phyloP scores from a whole-genome alignment of 2,888 invertebrate species.

The Heteropelma amictum region DNA sequence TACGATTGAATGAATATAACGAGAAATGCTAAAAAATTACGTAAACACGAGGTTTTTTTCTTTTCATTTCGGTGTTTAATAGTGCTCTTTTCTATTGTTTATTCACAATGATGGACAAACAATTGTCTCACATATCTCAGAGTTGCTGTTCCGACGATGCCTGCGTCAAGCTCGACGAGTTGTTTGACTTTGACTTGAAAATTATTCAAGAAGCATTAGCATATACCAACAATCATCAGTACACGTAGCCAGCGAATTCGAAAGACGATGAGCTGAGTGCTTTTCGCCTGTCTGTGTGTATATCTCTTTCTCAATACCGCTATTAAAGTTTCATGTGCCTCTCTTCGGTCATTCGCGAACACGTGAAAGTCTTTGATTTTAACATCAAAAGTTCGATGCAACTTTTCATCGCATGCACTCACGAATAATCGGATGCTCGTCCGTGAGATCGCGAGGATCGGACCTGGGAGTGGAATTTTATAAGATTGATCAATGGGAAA shows the following conservation, averaged over 20 bases:
- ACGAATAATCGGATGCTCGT: neutral
- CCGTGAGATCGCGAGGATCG: neutral
- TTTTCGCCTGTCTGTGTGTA: neutral
- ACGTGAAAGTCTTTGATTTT: neutral
- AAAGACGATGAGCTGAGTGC: conserved; percentile 1
- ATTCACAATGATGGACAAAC: neutral
- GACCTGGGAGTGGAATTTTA: neutral
- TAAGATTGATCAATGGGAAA: neutral
- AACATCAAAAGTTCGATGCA: neutral
- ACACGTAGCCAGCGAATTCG: neutral
- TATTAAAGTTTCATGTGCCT: neutral
- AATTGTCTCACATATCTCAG: neutral
- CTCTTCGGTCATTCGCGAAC: neutral
- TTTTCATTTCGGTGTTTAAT: neutral
- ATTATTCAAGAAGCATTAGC: conserved; percentile 32
- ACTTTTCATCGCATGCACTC: neutral
- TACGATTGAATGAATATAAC: no score
- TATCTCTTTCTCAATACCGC: neutral
- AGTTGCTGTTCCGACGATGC: neutral
- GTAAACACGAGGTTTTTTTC: no score
- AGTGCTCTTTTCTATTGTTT: neutral
- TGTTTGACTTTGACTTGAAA: conserved; percentile 27
- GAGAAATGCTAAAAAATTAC: no score
- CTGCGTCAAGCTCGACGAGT: neutral
- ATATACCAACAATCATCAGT: conserved; percentile 23